phyloP scores from a whole-genome alignment of 2,113 vertebrate species.

The Engystomops pustulosus region DNA sequence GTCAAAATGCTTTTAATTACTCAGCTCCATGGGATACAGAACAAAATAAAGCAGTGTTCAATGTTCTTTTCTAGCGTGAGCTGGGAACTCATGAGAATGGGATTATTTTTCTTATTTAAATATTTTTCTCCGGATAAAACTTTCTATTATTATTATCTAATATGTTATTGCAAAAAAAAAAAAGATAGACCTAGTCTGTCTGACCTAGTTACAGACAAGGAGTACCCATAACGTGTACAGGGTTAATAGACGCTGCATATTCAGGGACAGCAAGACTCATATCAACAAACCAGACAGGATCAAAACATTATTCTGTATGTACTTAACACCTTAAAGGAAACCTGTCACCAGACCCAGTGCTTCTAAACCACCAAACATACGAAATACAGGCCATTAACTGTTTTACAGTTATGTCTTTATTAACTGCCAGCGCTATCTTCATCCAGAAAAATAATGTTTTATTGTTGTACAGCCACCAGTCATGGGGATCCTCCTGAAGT shows the following conservation, averaged over 20 bases:
- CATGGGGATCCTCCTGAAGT: too few species aligned
- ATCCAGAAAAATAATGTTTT: too few species aligned
- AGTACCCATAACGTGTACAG: not conserved
- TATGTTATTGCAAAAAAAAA: not conserved
- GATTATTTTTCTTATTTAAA: constrained; percentile 13
- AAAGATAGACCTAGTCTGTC: not conserved
- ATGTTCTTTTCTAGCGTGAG: not conserved
- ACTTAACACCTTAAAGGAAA: too few species aligned
- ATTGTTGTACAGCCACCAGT: too few species aligned
- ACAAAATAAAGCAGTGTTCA: not conserved
- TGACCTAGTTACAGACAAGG: not conserved
- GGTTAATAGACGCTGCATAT: not conserved
- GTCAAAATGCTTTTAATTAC: constrained; percentile 46
- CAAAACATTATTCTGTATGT: too few species aligned
- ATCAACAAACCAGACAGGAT: too few species aligned
- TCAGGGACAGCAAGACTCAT: too few species aligned
- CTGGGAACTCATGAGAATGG: not conserved
- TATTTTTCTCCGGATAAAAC: not conserved
- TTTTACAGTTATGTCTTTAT: too few species aligned
- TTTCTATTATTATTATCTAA: not conserved
- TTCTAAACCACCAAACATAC: too few species aligned
- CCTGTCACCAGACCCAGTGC: too few species aligned
- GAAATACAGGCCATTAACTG: too few species aligned
- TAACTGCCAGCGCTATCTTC: too few species aligned
- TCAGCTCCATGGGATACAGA: not conserved